A percentile compares a stretch with the other conserved stretches of the same genome.
phyloP scores from a whole-genome alignment of 2,113 vertebrate species.

The Cynoglossus semilaevis region DNA sequence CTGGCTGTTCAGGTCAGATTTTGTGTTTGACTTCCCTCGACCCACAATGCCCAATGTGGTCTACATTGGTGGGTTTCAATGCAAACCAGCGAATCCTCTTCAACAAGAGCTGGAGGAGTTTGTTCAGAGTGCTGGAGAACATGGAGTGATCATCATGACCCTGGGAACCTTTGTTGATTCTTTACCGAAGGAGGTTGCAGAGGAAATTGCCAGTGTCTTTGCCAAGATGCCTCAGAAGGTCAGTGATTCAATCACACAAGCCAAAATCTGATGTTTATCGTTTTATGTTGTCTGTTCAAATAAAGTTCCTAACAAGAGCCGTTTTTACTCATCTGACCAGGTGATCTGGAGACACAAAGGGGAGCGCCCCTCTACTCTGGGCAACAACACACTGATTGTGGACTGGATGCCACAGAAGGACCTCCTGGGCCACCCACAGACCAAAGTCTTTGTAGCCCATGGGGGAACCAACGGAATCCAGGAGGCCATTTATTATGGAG shows the following conservation, averaged over 20 bases:
- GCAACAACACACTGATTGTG: constrained; percentile 71
- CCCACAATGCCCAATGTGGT: constrained; percentile 72
- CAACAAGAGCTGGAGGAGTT: constrained; percentile 64
- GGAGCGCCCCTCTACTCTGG: constrained; percentile 58
- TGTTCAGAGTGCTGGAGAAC: constrained; percentile 68
- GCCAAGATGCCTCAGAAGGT: constrained; percentile 73
- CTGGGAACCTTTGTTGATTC: constrained; percentile 61
- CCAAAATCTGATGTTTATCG: too few relatives aligned
- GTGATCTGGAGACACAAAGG: constrained; percentile 64
- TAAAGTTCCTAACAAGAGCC: too few relatives aligned
- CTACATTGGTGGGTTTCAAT: constrained; percentile 73
- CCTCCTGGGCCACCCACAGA: constrained; percentile 72
- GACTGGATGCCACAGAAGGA: constrained; percentile 75
- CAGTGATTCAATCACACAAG: constrained; percentile 10
- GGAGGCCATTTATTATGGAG: constrained; percentile 70
- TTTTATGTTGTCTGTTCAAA: too few relatives aligned
- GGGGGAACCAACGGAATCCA: constrained; percentile 75
- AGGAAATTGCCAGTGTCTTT: constrained; percentile 62
- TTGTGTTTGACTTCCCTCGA: constrained; percentile 72
- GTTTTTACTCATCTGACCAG: too few relatives aligned
- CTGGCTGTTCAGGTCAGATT: constrained; percentile 73
- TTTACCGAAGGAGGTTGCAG: constrained; percentile 47
- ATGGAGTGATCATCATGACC: constrained; percentile 69
- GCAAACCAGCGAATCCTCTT: constrained; percentile 63
- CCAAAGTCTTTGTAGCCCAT: constrained; percentile 68